Percentiles rank a stretch among this genome's conserved stretches.
phyloP scores from a whole-genome alignment of 2,113 vertebrate genomes.

The Corythornis cristatus region DNA sequence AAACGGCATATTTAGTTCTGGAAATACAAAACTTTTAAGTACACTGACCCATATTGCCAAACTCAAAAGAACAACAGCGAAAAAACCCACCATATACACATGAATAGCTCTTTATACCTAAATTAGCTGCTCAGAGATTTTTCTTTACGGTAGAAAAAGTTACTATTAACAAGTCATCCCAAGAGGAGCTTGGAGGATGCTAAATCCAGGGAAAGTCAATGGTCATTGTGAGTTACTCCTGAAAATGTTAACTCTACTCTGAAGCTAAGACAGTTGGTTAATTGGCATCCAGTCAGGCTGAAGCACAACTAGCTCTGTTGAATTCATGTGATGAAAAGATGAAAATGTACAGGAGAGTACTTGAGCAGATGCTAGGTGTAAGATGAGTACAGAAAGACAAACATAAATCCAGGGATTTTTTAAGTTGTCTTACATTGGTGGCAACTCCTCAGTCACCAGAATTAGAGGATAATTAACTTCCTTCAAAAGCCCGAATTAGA shows the following conservation, averaged over 20 bases:
- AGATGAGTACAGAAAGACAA: neutral
- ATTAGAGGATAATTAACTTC: neutral
- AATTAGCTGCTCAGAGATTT: constrained; percentile 20
- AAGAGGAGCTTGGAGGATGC: neutral
- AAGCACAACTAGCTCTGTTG: neutral
- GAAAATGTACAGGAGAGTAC: neutral
- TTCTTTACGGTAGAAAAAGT: constrained; percentile 4
- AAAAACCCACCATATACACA: neutral
- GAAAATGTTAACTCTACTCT: neutral
- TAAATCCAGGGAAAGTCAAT: constrained; percentile 1
- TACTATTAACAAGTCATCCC: constrained; percentile 13
- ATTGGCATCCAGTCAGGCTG: neutral
- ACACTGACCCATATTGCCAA: constrained; percentile 4
- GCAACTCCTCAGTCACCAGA: neutral
- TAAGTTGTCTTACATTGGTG: neutral
- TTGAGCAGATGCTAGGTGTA: neutral
- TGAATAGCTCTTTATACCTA: neutral
- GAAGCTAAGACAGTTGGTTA: constrained; percentile 23
- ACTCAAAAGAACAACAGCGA: neutral
- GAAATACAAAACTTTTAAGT: constrained; percentile 15
- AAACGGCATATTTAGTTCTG: constrained; percentile 6
- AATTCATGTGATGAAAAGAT: neutral
- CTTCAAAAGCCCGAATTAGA: neutral
- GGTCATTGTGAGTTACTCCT: neutral
- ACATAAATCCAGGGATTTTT: neutral